These are phyloP conservation scores for Zelostemma sp. DNA, from an alignment of 1,140 invertebrate genomes.

Conservation along the genomic window DNA sequence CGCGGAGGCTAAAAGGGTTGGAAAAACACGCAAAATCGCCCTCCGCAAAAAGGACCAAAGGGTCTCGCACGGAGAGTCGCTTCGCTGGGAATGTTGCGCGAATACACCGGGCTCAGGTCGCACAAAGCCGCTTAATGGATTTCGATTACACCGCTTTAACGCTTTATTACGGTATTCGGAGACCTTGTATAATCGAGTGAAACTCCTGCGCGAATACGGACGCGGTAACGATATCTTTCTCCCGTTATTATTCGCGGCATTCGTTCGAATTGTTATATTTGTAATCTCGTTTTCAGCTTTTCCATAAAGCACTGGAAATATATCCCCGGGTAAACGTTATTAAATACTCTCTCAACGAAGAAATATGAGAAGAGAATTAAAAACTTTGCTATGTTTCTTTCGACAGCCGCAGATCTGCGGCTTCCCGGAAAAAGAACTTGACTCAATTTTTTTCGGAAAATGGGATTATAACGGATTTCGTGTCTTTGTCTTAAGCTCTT, in stretches of 20 bases:
- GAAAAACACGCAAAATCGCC: background rate
- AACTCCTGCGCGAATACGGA: conserved; percentile 2
- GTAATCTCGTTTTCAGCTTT: background rate
- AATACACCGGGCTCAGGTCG: background rate
- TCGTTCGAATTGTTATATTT: background rate
- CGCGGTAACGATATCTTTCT: background rate
- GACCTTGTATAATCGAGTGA: conserved; percentile 8
- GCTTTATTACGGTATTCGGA: conserved; percentile 5
- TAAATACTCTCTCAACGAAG: too few species aligned
- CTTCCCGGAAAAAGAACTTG: too few species aligned
- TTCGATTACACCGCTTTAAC: conserved; percentile 1
- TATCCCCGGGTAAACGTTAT: too few species aligned
- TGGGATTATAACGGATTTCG: too few species aligned
- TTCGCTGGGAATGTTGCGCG: background rate
- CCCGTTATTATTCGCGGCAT: background rate
- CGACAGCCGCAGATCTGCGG: too few species aligned
- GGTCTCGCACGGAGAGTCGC: background rate
- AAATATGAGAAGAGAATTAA: too few species aligned
- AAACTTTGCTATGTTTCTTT: too few species aligned
- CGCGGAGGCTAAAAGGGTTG: background rate
- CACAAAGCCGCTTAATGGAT: conserved; percentile 5
- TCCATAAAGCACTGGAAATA: background rate
- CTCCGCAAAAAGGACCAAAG: too few species aligned
- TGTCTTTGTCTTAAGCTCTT: too few species aligned
- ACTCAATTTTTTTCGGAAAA: too few species aligned